These are phyloP conservation scores for Lordiphosa collinella DNA, from an alignment of 1,140 invertebrate genomes.

Conservation along the genomic window DNA sequence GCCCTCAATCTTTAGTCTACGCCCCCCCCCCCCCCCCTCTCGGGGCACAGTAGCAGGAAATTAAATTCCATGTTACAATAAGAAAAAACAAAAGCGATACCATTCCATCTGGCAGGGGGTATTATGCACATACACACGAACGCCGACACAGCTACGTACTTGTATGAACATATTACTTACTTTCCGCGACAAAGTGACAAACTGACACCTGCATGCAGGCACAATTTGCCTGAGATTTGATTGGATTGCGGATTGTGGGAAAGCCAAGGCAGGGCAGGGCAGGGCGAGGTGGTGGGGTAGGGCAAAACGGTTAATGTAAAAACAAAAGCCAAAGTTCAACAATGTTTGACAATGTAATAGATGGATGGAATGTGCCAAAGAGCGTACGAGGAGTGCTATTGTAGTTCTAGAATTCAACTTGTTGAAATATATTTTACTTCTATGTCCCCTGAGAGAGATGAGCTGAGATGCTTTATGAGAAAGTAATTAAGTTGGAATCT, in stretches of 20 bases:
- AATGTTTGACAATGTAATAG: neutral
- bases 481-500: too few relatives aligned
- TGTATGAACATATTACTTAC: neutral
- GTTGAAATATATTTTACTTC: too few relatives aligned
- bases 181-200: constrained; percentile 3
- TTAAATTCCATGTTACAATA: constrained; percentile 56
- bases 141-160: constrained; percentile 1
- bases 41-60: constrained; percentile 45
- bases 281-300: neutral
- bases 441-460: too few relatives aligned
- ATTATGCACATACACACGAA: neutral
- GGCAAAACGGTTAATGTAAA: neutral
- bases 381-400: neutral
- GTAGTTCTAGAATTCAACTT: neutral
- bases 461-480: too few relatives aligned
- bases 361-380: too few relatives aligned
- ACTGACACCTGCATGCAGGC: constrained; percentile 7
- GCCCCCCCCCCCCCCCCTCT: constrained; percentile 8
- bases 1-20: constrained; percentile 1
- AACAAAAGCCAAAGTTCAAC: constrained; percentile 30
- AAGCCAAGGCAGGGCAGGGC: neutral
- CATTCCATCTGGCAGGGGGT: neutral
- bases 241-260: neutral
- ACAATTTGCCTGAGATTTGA: constrained; percentile 9
- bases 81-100: neutral